Percentiles rank a stretch among this genome's conserved stretches.
phyloP scores from a whole-genome alignment of 2,113 vertebrate genomes.

The Dipodomys spectabilis region DNA sequence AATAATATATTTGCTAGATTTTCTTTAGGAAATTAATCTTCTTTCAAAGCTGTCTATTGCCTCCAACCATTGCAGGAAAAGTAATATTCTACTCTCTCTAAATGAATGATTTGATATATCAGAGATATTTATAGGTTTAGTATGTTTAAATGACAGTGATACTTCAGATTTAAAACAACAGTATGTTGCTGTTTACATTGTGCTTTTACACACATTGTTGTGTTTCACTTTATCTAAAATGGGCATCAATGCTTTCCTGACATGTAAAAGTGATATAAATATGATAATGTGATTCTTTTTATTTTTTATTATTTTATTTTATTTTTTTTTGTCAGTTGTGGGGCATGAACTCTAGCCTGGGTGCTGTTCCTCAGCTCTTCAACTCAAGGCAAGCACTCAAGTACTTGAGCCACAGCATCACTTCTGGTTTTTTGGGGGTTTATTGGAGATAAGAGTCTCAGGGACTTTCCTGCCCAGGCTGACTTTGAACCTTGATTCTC shows the following conservation, averaged over 20 bases:
- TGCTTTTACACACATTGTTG: not conserved
- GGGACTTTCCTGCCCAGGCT: too few species aligned
- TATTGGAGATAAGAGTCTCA: too few species aligned
- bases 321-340: too few species aligned
- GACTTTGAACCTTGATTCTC: too few species aligned
- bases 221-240: not conserved
- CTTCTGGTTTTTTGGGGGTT: too few species aligned
- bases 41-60: slow-evolving; percentile 62
- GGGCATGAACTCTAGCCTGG: too few species aligned
- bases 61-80: slow-evolving; percentile 66
- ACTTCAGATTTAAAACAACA: slow-evolving; percentile 18
- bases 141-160: not conserved
- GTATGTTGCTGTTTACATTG: not conserved
- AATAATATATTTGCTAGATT: slow-evolving; percentile 75
- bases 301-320: not conserved
- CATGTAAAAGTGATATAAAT: slow-evolving; percentile 19
- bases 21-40: slow-evolving; percentile 69
- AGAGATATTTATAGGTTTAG: slow-evolving; percentile 6
- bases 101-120: slow-evolving; percentile 64
- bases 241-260: not conserved
- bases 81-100: slow-evolving; percentile 55
- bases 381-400: too few species aligned
- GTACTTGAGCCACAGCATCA: too few species aligned
- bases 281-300: slow-evolving; percentile 26
- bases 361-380: too few species aligned